Conservation (phyloP, 2,113 vertebrate genomes). For the Chaetodon trifascialis region DNA sequence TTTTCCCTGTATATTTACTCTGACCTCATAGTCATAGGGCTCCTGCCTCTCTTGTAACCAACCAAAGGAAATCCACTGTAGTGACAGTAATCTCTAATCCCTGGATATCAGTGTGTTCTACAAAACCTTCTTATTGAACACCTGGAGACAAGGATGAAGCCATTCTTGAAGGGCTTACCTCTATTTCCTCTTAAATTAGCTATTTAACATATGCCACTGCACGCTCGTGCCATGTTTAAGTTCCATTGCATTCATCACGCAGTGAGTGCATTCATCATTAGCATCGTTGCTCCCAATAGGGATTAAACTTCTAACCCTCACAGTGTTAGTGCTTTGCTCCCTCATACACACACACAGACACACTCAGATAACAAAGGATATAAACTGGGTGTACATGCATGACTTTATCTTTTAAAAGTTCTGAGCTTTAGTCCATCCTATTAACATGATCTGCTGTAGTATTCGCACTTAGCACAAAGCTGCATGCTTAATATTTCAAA, state of each 20-base stretch:
- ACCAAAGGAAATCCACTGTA: constrained; percentile 52
- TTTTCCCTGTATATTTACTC: constrained; percentile 3
- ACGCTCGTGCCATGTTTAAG: constrained; percentile 21
- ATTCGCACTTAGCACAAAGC: background rate
- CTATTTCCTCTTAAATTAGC: constrained; percentile 57
- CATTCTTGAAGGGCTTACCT: constrained; percentile 39
- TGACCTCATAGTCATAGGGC: constrained; percentile 30
- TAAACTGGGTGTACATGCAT: background rate
- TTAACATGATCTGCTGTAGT: constrained; percentile 18
- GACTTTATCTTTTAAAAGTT: constrained; percentile 29
- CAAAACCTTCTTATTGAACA: constrained; percentile 53
- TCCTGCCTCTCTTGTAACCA: constrained; percentile 24
- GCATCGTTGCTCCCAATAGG: constrained; percentile 45
- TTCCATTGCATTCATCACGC: constrained; percentile 60
- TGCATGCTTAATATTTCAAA: constrained; percentile 7
- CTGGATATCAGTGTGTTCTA: constrained; percentile 51
- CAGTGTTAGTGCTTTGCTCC: constrained; percentile 39
- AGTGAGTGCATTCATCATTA: constrained; percentile 48
- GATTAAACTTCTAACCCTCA: constrained; percentile 52
- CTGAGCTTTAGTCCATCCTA: constrained; percentile 10
- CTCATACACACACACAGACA: constrained; percentile 1
- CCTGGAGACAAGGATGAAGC: constrained; percentile 54
- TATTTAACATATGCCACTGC: constrained; percentile 54
- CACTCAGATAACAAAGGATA: constrained; percentile 15
- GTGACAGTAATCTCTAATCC: constrained; percentile 64